A percentile compares a stretch with the other conserved stretches of the same genome.
Evolutionary conservation across 2,888 invertebrate genomes (phyloP).

Genomic region (Caradrina clavipalpis): DNA sequence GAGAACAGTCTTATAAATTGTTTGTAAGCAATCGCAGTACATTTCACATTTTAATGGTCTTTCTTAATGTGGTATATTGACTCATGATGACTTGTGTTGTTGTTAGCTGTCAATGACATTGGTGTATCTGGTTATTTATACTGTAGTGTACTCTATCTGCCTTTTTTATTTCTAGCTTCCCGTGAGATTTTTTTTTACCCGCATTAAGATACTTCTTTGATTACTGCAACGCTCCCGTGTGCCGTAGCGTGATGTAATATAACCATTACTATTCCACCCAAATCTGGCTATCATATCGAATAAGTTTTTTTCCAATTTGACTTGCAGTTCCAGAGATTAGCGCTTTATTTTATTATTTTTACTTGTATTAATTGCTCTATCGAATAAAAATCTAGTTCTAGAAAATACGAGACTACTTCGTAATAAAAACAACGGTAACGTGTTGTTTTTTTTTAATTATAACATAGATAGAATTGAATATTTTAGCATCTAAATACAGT

Average conservation of each 20-base stretch:
- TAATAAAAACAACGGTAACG: constrained; percentile 3
- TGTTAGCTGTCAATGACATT: not conserved
- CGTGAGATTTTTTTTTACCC: too few species aligned
- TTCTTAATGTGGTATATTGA: too few species aligned
- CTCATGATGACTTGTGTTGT: not conserved
- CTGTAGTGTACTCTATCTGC: not conserved
- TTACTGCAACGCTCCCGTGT: too few species aligned
- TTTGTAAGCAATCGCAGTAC: not conserved
- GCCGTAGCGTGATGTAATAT: too few species aligned
- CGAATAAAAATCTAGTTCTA: constrained; percentile 5
- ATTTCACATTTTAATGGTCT: not conserved
- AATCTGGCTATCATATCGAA: too few species aligned
- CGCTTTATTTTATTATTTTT: too few species aligned
- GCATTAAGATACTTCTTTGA: too few species aligned
- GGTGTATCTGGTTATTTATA: not conserved
- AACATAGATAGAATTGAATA: not conserved
- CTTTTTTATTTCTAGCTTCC: too few species aligned
- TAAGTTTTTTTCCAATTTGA: too few species aligned
- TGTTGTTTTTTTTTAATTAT: constrained; percentile 10
- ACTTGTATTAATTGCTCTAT: too few species aligned
- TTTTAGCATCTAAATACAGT: not conserved
- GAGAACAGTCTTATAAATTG: not conserved
- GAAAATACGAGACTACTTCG: constrained; percentile 21
- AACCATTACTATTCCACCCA: too few species aligned
- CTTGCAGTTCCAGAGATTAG: too few species aligned